These are phyloP conservation scores for Whitmania pigra DNA, from an alignment of 1,140 invertebrate species.

Conservation along the genomic window DNA sequence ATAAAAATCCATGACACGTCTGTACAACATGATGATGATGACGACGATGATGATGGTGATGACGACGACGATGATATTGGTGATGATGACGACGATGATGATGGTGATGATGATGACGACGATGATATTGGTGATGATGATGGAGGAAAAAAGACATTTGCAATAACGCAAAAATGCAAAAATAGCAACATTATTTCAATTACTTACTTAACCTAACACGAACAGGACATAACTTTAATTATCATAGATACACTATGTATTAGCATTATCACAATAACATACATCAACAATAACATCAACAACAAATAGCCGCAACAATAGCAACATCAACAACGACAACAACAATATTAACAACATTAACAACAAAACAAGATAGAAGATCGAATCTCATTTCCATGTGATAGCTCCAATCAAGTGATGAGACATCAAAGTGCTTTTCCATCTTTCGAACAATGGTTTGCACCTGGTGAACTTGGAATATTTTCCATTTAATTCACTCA, in stretches of 20 bases:
- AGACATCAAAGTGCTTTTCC: too few species aligned
- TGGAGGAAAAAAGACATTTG: not conserved
- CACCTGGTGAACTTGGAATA: not conserved
- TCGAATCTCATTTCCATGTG: too few species aligned
- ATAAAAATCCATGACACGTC: not conserved
- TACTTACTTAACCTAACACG: too few species aligned
- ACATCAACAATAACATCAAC: too few species aligned
- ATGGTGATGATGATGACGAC: not conserved
- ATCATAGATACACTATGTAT: too few species aligned
- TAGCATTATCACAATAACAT: too few species aligned
- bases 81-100: conserved; percentile 4
- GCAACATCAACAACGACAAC: conserved; percentile 1
- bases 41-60: not conserved
- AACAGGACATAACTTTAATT: not conserved
- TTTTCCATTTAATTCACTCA: not conserved
- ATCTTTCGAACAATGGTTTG: not conserved
- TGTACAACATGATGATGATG: not conserved
- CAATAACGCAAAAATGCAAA: too few species aligned
- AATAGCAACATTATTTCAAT: too few species aligned
- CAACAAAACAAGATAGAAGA: not conserved
- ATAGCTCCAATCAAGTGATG: not conserved
- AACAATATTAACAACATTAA: not conserved
- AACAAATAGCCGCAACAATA: too few species aligned
- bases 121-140: not conserved
- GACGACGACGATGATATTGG: not conserved